Conservation (phyloP, 2,888 invertebrate species). For the Mamestra brassicae region DNA sequence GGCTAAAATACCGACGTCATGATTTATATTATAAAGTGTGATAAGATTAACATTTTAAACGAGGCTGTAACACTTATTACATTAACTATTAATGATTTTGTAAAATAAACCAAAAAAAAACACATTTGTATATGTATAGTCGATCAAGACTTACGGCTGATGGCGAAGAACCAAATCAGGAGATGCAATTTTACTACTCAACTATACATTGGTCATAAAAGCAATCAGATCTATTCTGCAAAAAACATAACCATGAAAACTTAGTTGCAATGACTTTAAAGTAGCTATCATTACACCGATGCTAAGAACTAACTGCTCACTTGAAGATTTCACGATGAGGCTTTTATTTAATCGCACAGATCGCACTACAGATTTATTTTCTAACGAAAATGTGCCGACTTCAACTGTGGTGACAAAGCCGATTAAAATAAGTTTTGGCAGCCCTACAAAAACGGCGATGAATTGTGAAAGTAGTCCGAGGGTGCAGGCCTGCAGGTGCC, state of each 20-base stretch:
- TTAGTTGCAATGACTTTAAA: not conserved
- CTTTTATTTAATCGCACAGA: not conserved
- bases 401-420: not conserved
- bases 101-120: not conserved
- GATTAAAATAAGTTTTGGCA: conserved; percentile 6
- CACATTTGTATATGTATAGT: not conserved
- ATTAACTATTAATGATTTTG: not conserved
- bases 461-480: conserved; percentile 71
- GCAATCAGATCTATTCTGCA: not conserved
- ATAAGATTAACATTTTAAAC: conserved; percentile 6
- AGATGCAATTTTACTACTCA: not conserved
- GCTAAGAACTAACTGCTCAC: not conserved
- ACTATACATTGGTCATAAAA: not conserved
- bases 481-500: conserved; percentile 69
- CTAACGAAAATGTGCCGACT: not conserved
- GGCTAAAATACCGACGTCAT: conserved; percentile 50
- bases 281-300: not conserved
- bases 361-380: not conserved
- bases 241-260: not conserved
- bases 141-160: not conserved
- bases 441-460: conserved; percentile 50
- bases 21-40: conserved; percentile 11
- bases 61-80: not conserved
- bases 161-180: not conserved
- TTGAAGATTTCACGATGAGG: not conserved